Percentiles rank a stretch among this genome's conserved stretches.
Evolutionary conservation across 2,113 vertebrate genomes (phyloP).

Genomic region (Serilophus lunatus): DNA sequence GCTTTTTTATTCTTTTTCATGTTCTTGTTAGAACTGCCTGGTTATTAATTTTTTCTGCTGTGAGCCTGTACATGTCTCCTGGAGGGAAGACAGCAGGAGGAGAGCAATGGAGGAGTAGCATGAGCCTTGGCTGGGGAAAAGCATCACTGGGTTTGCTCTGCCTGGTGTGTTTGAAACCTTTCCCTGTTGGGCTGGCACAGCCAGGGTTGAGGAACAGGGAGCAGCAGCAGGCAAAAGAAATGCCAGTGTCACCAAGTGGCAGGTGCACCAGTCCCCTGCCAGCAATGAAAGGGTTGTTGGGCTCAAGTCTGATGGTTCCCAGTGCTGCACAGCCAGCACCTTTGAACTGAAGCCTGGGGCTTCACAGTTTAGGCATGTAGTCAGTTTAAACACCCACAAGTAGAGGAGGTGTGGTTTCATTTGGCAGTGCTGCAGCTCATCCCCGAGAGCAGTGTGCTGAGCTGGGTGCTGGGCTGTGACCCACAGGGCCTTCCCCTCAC

Average conservation of each 20-base stretch:
- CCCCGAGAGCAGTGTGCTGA: accelerated
- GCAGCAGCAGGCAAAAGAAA: background rate
- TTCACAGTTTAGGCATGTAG: accelerated
- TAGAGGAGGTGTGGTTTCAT: background rate
- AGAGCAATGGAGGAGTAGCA: background rate
- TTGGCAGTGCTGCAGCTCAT: accelerated
- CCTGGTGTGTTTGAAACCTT: background rate
- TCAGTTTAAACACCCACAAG: background rate
- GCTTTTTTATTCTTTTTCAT: conserved; percentile 63
- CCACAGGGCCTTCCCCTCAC: background rate
- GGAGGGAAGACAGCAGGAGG: background rate
- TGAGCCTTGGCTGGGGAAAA: background rate
- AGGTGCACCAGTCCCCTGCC: accelerated
- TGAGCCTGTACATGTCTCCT: accelerated
- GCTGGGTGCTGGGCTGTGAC: accelerated
- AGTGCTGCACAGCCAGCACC: background rate
- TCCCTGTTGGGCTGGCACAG: background rate
- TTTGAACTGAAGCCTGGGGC: background rate
- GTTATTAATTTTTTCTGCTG: background rate
- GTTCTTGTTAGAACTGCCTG: background rate
- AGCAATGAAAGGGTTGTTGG: background rate
- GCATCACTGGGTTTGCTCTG: background rate
- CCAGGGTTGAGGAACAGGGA: background rate
- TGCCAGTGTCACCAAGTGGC: accelerated
- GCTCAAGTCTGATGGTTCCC: background rate